A percentile compares a stretch with the other conserved stretches of the same genome.
Evolutionary conservation across 2,113 vertebrate genomes (phyloP).

Genomic region (Phaetusa simplex): DNA sequence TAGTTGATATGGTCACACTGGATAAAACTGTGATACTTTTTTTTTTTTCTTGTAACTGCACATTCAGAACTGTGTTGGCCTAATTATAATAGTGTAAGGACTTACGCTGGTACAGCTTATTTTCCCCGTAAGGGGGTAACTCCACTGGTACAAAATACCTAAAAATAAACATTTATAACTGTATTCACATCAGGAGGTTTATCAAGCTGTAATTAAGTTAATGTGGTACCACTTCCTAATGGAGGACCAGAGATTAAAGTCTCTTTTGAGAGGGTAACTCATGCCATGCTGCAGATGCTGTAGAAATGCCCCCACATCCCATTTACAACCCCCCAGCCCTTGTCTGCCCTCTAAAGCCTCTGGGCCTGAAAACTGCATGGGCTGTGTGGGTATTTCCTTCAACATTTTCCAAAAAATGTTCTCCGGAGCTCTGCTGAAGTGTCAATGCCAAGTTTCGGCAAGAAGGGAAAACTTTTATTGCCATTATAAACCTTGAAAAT

Average conservation of each 20-base stretch:
- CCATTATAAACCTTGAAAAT: slow-evolving; percentile 49
- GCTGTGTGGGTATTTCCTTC: not conserved
- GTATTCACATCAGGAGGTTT: not conserved
- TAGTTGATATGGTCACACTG: not conserved
- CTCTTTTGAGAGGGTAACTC: not conserved
- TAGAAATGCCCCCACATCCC: not conserved
- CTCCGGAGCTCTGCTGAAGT: not conserved
- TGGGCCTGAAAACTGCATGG: not conserved
- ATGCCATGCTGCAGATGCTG: not conserved
- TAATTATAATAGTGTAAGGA: not conserved
- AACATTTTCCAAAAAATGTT: not conserved
- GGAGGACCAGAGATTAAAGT: not conserved
- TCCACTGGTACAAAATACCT: not conserved
- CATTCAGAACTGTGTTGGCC: not conserved
- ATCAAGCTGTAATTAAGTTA: not conserved
- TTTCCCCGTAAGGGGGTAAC: not conserved
- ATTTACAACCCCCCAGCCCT: not conserved
- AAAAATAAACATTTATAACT: not conserved
- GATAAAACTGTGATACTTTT: not conserved
- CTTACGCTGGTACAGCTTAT: not conserved
- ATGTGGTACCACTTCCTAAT: not conserved
- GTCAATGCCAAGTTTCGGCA: not conserved
- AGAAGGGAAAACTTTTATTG: slow-evolving; percentile 44
- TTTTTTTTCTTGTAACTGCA: not conserved
- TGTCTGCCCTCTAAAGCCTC: not conserved